Evolutionary conservation across 2,797 vertebrate species (phyloP).

Genomic region (Loris lydekkerianus): DNA sequence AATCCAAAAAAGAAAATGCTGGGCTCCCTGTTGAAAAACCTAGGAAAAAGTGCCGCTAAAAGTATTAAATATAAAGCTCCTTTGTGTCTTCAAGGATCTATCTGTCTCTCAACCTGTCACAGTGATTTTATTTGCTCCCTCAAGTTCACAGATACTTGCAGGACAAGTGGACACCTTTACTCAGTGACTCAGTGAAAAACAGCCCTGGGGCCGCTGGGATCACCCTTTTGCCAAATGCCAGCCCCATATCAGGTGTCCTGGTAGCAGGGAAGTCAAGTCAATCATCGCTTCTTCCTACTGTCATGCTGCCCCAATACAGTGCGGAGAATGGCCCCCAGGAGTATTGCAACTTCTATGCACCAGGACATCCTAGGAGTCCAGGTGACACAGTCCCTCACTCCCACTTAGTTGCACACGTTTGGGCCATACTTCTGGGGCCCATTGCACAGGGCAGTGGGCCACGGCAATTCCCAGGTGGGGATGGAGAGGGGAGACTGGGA

Average conservation of each 20-base stretch:
- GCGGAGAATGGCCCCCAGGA: neutral
- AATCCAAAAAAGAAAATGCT: neutral
- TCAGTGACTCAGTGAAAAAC: neutral
- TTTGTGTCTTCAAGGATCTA: neutral
- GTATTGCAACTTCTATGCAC: neutral
- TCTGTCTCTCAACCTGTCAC: neutral
- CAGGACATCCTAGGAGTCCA: neutral
- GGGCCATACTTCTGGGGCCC: neutral
- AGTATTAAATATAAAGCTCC: neutral
- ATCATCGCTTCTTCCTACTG: neutral
- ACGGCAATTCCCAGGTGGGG: neutral
- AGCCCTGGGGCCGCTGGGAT: neutral
- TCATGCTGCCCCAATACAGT: neutral
- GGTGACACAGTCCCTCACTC: neutral
- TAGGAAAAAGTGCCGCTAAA: neutral
- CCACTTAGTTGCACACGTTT: neutral
- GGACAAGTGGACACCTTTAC: neutral
- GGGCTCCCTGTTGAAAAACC: neutral
- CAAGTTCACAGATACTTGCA: neutral
- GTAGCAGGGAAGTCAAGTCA: neutral
- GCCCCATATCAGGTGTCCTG: neutral
- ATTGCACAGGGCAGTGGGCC: neutral
- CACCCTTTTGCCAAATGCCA: neutral
- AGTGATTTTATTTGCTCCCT: neutral
- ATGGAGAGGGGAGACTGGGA: neutral